phyloP scores from a whole-genome alignment of 2,888 invertebrate species.

The Oxytorus armatus region DNA sequence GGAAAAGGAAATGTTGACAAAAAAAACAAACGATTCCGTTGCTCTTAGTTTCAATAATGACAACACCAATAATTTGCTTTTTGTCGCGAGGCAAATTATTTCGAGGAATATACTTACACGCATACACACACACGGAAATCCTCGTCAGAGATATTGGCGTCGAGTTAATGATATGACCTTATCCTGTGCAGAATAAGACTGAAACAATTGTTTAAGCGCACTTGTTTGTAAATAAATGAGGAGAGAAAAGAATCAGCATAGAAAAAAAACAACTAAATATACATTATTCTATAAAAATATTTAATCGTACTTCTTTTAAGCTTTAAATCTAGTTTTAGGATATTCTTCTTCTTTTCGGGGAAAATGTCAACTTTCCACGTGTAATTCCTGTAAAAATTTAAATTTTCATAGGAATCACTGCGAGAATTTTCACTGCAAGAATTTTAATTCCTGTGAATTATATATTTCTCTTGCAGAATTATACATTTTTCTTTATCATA shows the following conservation, averaged over 20 bases:
- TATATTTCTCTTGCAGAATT: no score
- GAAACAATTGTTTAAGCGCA: conserved; percentile 80
- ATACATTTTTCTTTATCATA: no score
- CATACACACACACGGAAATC: neutral
- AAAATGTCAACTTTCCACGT: no score
- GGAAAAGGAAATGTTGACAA: neutral
- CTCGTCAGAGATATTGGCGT: conserved; percentile 43
- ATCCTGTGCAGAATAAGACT: conserved; percentile 82
- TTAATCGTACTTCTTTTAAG: no score
- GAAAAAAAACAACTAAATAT: conserved; percentile 51
- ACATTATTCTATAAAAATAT: conserved; percentile 17
- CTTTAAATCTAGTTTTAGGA: no score
- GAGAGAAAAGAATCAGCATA: conserved; percentile 34
- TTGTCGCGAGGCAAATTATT: conserved; percentile 10
- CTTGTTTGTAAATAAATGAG: conserved; percentile 71
- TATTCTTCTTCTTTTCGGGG: no score
- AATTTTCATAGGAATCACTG: no score
- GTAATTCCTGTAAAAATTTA: no score
- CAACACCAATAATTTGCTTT: neutral
- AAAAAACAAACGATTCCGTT: neutral
- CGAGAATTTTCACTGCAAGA: no score
- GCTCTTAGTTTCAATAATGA: neutral
- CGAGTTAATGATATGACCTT: conserved; percentile 66
- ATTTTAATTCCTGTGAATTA: no score
- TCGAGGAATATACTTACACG: neutral